Percentiles rank a stretch among this genome's conserved stretches.
phyloP scores from a whole-genome alignment of 2,113 vertebrate genomes.

The Clupea harengus region DNA sequence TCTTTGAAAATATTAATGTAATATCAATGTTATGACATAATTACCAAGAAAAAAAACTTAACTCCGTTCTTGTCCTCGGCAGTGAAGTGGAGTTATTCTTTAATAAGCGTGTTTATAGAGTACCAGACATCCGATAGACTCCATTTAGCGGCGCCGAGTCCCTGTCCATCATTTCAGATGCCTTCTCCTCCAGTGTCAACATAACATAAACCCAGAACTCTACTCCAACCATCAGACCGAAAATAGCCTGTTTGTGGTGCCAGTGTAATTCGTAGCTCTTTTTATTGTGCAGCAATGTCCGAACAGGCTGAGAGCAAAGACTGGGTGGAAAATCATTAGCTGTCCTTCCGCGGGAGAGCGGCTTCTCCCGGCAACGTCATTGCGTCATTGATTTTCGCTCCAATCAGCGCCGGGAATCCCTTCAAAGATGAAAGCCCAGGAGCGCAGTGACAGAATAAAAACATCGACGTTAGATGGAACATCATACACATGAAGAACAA shows the following conservation, averaged over 20 bases:
- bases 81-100: not conserved
- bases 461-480: not conserved
- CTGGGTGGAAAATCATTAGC: slow-evolving; percentile 66
- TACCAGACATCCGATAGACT: not conserved
- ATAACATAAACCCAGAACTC: not conserved
- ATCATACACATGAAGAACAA: not conserved
- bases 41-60: not conserved
- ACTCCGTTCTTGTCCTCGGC: not conserved
- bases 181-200: not conserved
- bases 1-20: not conserved
- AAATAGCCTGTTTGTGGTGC: not conserved
- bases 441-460: slow-evolving; percentile 34
- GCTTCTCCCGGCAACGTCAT: slow-evolving; percentile 66
- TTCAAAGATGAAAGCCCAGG: slow-evolving; percentile 44
- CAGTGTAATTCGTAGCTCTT: not conserved
- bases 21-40: not conserved
- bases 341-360: slow-evolving; percentile 59
- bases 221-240: not conserved
- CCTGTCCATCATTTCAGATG: not conserved
- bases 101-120: too few relatives aligned
- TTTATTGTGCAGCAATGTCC: not conserved
- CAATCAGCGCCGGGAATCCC: slow-evolving; percentile 61
- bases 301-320: slow-evolving; percentile 26
- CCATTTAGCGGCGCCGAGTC: not conserved
- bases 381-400: slow-evolving; percentile 55